A percentile compares a stretch with the other conserved stretches of the same genome.
Conservation (phyloP, 2,797 vertebrate genomes). For the Labroides dimidiatus region DNA sequence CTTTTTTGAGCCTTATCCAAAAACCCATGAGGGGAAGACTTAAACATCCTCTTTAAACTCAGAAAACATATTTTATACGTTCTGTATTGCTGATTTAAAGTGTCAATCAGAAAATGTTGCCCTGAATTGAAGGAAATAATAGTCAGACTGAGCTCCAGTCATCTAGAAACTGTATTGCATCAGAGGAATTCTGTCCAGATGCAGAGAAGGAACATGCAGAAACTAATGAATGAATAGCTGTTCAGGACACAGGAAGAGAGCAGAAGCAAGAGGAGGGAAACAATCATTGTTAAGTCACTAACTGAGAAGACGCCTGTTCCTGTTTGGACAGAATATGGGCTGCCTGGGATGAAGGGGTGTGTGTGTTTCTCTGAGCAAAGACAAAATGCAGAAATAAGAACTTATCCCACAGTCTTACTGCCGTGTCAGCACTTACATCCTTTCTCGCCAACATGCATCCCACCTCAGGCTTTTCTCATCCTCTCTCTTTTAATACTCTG, state of each 20-base stretch:
- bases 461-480: constrained; percentile 48
- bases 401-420: constrained; percentile 35
- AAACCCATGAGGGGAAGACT: too few species aligned
- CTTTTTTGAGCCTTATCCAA: too few species aligned
- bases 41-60: too few species aligned
- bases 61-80: too few species aligned
- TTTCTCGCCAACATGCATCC: constrained; percentile 38
- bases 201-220: constrained; percentile 10
- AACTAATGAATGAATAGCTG: constrained; percentile 32
- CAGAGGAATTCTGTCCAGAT: constrained; percentile 35
- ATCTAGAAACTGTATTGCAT: constrained; percentile 11
- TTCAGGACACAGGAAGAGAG: constrained; percentile 47
- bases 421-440: constrained; percentile 52
- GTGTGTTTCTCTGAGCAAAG: constrained; percentile 14
- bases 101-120: too few species aligned
- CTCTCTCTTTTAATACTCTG: constrained; percentile 45
- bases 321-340: constrained; percentile 41
- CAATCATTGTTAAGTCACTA: constrained; percentile 38
- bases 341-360: constrained; percentile 27
- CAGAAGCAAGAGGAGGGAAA: constrained; percentile 40
- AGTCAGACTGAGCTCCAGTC: constrained; percentile 1
- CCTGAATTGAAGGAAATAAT: too few species aligned
- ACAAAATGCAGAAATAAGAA: constrained; percentile 20
- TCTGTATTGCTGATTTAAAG: too few species aligned
- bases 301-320: constrained; percentile 44